phyloP scores from a whole-genome alignment of 2,797 vertebrate genomes.

The Crocidura indochinensis region DNA sequence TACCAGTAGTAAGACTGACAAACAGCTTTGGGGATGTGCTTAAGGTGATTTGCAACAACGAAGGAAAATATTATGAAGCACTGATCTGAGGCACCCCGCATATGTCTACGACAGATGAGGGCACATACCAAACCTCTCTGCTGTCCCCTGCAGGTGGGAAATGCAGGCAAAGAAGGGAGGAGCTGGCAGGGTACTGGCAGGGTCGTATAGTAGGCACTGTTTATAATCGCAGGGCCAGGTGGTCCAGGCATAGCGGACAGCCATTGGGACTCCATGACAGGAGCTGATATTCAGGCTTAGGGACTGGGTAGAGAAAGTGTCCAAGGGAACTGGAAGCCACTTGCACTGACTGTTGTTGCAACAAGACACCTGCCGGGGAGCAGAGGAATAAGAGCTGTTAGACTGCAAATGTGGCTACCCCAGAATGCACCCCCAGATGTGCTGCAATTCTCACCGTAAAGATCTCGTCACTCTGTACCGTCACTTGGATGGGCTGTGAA shows the following conservation, averaged over 20 bases:
- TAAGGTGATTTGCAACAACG: too few relatives aligned
- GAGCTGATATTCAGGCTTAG: conserved; percentile 85
- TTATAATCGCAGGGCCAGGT: conserved; percentile 96
- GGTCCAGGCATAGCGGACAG: conserved; percentile 94
- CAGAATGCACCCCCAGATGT: too few relatives aligned
- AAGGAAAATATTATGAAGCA: neutral
- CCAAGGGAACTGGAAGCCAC: conserved; percentile 91
- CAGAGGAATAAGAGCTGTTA: neutral
- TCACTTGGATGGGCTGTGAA: conserved; percentile 89
- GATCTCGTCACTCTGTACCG: conserved; percentile 25
- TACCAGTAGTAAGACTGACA: neutral
- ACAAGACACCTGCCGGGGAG: conserved; percentile 90
- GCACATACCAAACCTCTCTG: neutral
- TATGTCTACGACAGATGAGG: neutral
- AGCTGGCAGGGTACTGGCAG: conserved; percentile 89
- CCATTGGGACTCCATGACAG: conserved; percentile 85
- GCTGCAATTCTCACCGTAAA: conserved; percentile 92
- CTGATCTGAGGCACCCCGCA: conserved; percentile 38
- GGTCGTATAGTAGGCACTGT: conserved; percentile 93
- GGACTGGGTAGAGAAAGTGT: conserved; percentile 5
- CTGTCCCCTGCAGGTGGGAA: neutral
- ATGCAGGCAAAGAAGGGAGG: conserved; percentile 90
- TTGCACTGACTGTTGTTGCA: conserved; percentile 54
- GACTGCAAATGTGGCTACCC: neutral
- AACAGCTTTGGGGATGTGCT: too few relatives aligned